Base-by-base conservation (phyloP, 2,797 vertebrate genomes). In the Trematomus bernacchii region DNA sequence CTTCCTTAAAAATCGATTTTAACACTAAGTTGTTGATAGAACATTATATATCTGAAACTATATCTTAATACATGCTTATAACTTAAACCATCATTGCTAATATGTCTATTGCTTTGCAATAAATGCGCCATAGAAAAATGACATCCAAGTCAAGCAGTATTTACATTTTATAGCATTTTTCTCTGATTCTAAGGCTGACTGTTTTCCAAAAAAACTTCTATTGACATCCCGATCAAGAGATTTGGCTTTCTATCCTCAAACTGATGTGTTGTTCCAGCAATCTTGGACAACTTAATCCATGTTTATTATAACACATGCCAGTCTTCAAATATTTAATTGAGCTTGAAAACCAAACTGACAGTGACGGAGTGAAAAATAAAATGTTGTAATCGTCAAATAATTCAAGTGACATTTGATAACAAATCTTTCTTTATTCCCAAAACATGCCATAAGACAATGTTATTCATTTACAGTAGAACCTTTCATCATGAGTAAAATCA, bases 221-320 rank as follows among this genome's bases (percentile, higher is more conserved):
- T 9, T 19, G 51, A 69, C 40, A 69, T 30, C 33, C 33, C 33
- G 33, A 37, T 9, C 27, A 27, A 27, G 27, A 27, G 27, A 27
- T 5, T 4, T 27, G 27, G 27, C 33, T 37, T 37, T n/a, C 44
- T 42, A 12, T 30, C 19, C 18, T 14, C n/a, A 40, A 66, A 18
- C 11, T 16, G 13, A 51, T n/a, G 51, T 44, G 46, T 19, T 52
- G 23, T 44, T 57, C 46, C 43, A 44, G 51, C 6, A 23, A 15
- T 44, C 40, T 48, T 21, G 63, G 52, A 63, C 58, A 58, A 40
- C 50, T 57, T 63, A 42, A 53, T 79, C 44, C 8, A 30, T 43
- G 43, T 43, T 42, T 47, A 10, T 61, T 52, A 11, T 43, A 60
- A 60, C 47, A 70, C 47, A 30, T 46, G 47, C n/a, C 18, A 30